Base-by-base conservation (phyloP, 2,113 vertebrate genomes). In the Cheirogaleus medius region DNA sequence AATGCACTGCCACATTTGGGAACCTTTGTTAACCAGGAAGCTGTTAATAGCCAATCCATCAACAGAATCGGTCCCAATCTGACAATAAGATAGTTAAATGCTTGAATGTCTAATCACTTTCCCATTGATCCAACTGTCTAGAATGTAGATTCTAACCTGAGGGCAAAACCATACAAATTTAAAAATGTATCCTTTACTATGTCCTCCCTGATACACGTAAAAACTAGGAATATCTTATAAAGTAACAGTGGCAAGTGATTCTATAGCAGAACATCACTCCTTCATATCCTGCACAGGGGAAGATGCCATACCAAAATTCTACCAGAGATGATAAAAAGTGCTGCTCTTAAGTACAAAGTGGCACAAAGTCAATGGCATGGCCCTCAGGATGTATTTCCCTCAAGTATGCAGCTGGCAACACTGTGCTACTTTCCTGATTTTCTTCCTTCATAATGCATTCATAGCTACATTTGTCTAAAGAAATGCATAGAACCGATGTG, bases 401-500 rank as follows among this genome's bases (percentile, higher is more conserved):
- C 18, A 14, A 52, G 23, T 0, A 37, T 4, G 4, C 12, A 64
- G 37, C 63, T 0, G 6, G 6, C 17, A 27, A 64, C 52, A 27
- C 27, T 63, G 9, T 3, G 27, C 8, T 69, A 20, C 78, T 37
- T 73, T 44, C 44, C 15, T 44, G 3, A 60, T 52, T 58, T 39
- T 73, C 39, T 77, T 82, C 21, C 39, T 49, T 87, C 10, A 44
- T 18, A 80, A 52, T 14, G 9, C 49, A n/a, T 52, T 44, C 87
- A 42, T 0, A 82, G 93, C 54, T 85, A 87, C 64, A 32, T 91
- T 39, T 86, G 80, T 64, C 83, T 66, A 42, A 1, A 87, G 42
- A 80, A 73, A 91, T 42, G 10, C n/a, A 66, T 3, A 95, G 81
- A 73, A 44, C 21, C 71, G 82, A 66, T 42, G 14, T 27, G 76